Percentiles rank a stretch among this genome's conserved stretches.
Conservation (phyloP, 2,888 invertebrate genomes). For the Eurytoma californica region DNA sequence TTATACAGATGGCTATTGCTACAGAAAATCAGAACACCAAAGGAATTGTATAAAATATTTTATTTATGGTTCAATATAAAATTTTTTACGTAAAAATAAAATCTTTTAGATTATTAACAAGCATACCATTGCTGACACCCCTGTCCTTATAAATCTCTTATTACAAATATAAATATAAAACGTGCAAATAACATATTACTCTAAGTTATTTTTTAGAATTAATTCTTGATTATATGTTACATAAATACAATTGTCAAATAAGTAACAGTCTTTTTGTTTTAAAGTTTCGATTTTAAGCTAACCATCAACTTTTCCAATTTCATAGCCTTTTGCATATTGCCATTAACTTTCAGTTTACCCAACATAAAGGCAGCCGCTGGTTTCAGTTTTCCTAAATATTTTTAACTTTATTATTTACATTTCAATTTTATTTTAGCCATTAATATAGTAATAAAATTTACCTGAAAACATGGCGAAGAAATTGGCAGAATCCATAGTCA, state of each 20-base stretch:
- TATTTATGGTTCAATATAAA: conserved; percentile 44
- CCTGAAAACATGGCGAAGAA: conserved; percentile 89
- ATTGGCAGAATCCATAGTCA: conserved; percentile 88
- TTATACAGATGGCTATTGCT: not conserved
- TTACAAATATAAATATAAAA: conserved; percentile 47
- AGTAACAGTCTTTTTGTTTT: conserved; percentile 58
- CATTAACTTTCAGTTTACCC: conserved; percentile 94
- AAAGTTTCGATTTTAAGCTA: conserved; percentile 83
- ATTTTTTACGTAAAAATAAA: conserved; percentile 50
- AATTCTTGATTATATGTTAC: conserved; percentile 18
- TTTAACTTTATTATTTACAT: conserved; percentile 20
- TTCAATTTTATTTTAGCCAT: conserved; percentile 2
- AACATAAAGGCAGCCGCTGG: conserved; percentile 96
- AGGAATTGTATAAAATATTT: conserved; percentile 51
- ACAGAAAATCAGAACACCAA: not conserved
- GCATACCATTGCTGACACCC: conserved; percentile 26
- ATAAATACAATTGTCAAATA: conserved; percentile 31
- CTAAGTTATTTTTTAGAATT: not conserved
- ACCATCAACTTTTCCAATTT: conserved; percentile 94
- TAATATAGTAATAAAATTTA: conserved; percentile 58
- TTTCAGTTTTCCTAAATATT: conserved; percentile 85
- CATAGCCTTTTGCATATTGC: conserved; percentile 95
- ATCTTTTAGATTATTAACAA: conserved; percentile 23
- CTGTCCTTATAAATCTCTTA: conserved; percentile 19
- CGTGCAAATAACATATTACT: conserved; percentile 22